Percentiles rank a stretch among this genome's conserved stretches.
Conservation (phyloP, 37 sponge, comb jelly and placozoan species). For the Amphimedon queenslandica region DNA sequence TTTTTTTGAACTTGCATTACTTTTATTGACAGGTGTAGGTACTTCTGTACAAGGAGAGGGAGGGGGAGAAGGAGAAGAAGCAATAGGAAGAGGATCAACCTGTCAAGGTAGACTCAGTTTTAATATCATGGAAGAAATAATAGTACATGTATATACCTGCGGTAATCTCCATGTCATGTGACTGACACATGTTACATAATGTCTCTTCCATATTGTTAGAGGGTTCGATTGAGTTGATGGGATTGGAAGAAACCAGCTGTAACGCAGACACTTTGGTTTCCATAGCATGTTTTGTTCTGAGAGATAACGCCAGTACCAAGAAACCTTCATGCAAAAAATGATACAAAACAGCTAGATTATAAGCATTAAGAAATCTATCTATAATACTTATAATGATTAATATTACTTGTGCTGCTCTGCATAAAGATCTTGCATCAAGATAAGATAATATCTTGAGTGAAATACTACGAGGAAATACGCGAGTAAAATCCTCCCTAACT, state of each 20-base stretch:
- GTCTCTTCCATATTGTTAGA: constrained; percentile 51
- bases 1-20: neutral
- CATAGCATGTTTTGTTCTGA: constrained; percentile 42
- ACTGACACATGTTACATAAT: constrained; percentile 49
- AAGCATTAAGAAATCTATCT: neutral
- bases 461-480: constrained; percentile 34
- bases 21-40: neutral
- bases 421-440: constrained; percentile 52
- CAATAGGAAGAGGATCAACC: neutral
- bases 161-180: constrained; percentile 56
- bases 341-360: neutral
- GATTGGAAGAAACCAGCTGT: constrained; percentile 53
- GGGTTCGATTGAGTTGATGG: constrained; percentile 14
- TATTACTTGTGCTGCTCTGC: constrained; percentile 75
- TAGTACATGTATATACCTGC: constrained; percentile 14
- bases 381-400: neutral
- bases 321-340: constrained; percentile 32
- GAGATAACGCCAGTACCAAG: constrained; percentile 69
- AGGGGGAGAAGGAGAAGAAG: neutral
- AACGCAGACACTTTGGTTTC: constrained; percentile 41
- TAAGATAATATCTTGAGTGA: constrained; percentile 52
- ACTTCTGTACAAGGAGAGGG: neutral
- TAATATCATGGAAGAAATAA: neutral
- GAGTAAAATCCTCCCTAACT: constrained; percentile 40
- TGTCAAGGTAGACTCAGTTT: neutral